Percentiles rank a stretch among this genome's conserved stretches.
phyloP scores from a whole-genome alignment of 2,113 vertebrate genomes.

The Saguinus midas region DNA sequence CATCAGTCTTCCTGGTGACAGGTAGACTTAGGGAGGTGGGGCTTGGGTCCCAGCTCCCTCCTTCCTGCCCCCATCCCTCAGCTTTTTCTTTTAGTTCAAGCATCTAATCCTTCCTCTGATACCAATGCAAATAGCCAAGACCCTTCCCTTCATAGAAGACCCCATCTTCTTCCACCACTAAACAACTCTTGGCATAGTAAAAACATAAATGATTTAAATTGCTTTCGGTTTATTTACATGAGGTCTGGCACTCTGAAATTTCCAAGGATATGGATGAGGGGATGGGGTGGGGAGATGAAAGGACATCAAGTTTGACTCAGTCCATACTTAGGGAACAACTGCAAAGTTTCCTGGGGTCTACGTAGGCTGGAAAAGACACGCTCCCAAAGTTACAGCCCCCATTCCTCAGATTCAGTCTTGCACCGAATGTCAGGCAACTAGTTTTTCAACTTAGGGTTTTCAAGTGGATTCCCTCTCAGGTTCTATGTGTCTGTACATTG shows the following conservation, averaged over 20 bases:
- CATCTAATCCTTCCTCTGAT: fast-evolving
- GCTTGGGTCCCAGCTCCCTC: background rate
- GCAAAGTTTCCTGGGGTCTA: background rate
- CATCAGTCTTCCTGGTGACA: too few species aligned
- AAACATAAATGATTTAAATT: too few species aligned
- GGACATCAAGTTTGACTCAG: background rate
- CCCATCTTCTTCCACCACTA: background rate
- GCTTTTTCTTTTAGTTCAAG: background rate
- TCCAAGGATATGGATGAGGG: fast-evolving
- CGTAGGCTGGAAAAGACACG: fast-evolving
- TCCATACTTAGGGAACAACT: fast-evolving
- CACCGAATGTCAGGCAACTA: fast-evolving
- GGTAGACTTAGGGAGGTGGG: too few species aligned
- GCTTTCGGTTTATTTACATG: background rate
- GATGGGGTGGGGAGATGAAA: background rate
- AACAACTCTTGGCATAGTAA: background rate
- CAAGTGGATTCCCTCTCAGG: background rate
- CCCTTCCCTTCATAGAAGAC: background rate
- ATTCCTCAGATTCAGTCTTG: background rate
- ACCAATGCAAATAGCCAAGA: background rate
- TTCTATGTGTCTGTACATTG: fast-evolving
- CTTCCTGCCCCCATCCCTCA: background rate
- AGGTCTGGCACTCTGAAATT: background rate
- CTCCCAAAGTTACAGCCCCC: fast-evolving
- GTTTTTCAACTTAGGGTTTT: background rate